phyloP scores from a whole-genome alignment of 2,113 vertebrate species.

The Mesembrinibis cayennensis region DNA sequence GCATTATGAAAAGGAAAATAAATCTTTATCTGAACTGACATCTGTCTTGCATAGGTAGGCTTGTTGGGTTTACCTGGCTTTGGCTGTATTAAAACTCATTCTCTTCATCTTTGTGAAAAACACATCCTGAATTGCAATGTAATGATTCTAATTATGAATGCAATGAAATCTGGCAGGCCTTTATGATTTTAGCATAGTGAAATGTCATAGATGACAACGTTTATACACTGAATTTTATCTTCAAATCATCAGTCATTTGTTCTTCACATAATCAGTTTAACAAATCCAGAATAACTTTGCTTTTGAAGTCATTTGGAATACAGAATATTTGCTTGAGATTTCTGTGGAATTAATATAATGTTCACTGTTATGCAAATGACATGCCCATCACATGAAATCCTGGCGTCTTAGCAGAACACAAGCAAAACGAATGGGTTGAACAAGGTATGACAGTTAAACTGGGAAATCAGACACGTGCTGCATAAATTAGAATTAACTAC shows the following conservation, averaged over 20 bases:
- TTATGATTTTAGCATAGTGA: conserved; percentile 22
- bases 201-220: conserved; percentile 26
- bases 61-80: conserved; percentile 12
- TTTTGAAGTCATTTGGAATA: conserved; percentile 30
- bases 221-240: conserved; percentile 59
- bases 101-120: conserved; percentile 47
- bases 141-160: conserved; percentile 57
- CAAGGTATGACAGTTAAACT: conserved; percentile 18
- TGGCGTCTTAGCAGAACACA: not conserved
- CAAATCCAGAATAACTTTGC: conserved; percentile 24
- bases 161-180: conserved; percentile 46
- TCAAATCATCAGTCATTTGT: conserved; percentile 44
- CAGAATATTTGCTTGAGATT: conserved; percentile 19
- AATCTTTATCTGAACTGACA: conserved; percentile 49
- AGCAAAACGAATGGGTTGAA: not conserved
- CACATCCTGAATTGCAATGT: conserved; percentile 64
- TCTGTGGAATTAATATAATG: conserved; percentile 15
- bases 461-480: not conserved
- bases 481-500: conserved; percentile 24
- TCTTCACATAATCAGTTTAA: conserved; percentile 27
- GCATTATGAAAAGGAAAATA: conserved; percentile 46
- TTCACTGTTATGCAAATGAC: conserved; percentile 34
- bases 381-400: not conserved
- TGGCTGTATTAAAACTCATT: conserved; percentile 20
- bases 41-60: conserved; percentile 27